Percentiles rank a stretch among this genome's conserved stretches.
Conservation (phyloP, 2,797 vertebrate genomes). For the Iguana delicatissima region DNA sequence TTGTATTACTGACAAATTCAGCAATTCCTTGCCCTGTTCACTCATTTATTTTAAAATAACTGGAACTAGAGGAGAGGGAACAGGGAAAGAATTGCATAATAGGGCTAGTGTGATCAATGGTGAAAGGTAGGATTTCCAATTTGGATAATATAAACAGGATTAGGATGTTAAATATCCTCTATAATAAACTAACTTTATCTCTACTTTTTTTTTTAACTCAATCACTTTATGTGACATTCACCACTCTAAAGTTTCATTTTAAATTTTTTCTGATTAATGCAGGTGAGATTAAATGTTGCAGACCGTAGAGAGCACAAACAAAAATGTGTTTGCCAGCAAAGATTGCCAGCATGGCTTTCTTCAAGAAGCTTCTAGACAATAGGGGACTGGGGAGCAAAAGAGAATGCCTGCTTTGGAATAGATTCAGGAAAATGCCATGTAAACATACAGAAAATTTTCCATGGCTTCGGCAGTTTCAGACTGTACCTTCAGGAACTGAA, state of each 20-base stretch:
- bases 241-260: neutral
- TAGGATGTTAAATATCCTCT: neutral
- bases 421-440: neutral
- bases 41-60: neutral
- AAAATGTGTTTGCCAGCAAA: neutral
- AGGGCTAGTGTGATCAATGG: neutral
- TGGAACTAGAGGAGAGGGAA: too few relatives aligned
- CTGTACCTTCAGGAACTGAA: neutral
- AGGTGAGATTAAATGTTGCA: neutral
- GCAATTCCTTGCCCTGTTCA: neutral
- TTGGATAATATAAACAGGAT: neutral
- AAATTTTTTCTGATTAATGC: constrained; percentile 13
- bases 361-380: neutral
- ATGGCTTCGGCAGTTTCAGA: neutral
- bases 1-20: neutral
- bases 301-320: neutral
- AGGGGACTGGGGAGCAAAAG: neutral
- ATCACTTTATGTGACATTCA: neutral
- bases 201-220: neutral
- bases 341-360: neutral
- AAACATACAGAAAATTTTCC: constrained; percentile 3
- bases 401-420: neutral
- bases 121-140: neutral
- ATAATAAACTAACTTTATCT: neutral
- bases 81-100: neutral